Base-by-base conservation (phyloP, 2,797 vertebrate species). In the Tinamus major region DNA sequence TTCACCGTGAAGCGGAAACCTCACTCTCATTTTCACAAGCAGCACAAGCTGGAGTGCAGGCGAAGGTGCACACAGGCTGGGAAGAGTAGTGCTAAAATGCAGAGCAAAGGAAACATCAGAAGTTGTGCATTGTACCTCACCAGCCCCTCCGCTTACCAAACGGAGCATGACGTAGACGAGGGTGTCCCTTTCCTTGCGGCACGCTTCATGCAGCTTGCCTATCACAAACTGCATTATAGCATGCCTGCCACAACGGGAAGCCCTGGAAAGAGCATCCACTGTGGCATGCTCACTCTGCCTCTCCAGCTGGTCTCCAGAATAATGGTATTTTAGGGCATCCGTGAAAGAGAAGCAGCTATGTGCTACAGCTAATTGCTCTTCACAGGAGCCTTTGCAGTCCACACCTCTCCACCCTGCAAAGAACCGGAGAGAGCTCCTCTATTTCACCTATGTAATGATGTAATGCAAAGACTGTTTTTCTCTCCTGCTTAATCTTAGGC, bases 281-380 rank as follows among this genome's bases (percentile, higher is more conserved):
- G 13, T 91, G 67, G 79, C 41, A 67, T 59, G 58, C 89, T 87
- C 51, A 80, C 6, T 4, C 77, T 78, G 77, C 76, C 75, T 79
- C 61, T 68, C 76, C 67, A 89, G 46, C 53, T 76, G 37, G 8
- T 87, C 51, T 93, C 58, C 69, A 81, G 71, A 74, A 70, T 49
- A 81, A 4, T 69, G 37, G 62, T 85, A 42, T 79, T 75, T 62
- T 26, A 64, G 62, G 62, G 69, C 64, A 64, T 55, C n/a, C 1
- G 1, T 56, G 33, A 3, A 1, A 55, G 78, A 65, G 58, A 83
- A 76, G 85, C 1, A 10, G 79, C 49, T 89, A 41, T 0, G 0
- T 82, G 79, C 76, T 71, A 26, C 44, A 80, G 51, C 63, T 65
- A 55, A 61, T 13, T 69, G 75, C 35, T 44, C 35, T 79, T 82